Evolutionary conservation across 2,888 invertebrate species (phyloP).

Genomic region (Autographa pulchrina): DNA sequence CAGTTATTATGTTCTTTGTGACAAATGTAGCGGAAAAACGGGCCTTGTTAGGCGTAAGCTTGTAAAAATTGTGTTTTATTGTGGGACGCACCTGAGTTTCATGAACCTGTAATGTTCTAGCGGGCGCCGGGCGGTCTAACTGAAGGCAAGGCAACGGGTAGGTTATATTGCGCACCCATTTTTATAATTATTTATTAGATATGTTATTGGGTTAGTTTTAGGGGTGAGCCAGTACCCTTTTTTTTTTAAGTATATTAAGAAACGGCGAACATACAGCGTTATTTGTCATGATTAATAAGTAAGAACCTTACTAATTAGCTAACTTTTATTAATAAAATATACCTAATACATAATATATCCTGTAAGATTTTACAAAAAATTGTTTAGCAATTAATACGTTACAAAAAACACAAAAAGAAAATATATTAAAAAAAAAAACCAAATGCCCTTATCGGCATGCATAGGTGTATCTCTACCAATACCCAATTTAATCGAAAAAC

Average conservation of each 20-base stretch:
- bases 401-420: no score
- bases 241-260: no score
- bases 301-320: no score
- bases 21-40: slow-evolving; percentile 23
- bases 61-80: slow-evolving; percentile 34
- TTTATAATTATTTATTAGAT: not conserved
- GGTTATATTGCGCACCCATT: not conserved
- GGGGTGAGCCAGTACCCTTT: no score
- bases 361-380: no score
- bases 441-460: not conserved
- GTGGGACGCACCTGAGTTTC: slow-evolving; percentile 3
- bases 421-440: not conserved
- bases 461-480: not conserved
- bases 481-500: not conserved
- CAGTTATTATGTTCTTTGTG: slow-evolving; percentile 26
- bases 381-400: no score
- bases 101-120: not conserved
- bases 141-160: not conserved
- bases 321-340: no score
- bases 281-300: no score
- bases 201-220: no score
- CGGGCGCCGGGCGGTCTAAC: no score
- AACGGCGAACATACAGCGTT: no score
- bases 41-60: slow-evolving; percentile 26
- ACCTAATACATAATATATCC: no score